phyloP scores from a whole-genome alignment of 2,888 invertebrate genomes.

The Temnothorax unifasciatus region DNA sequence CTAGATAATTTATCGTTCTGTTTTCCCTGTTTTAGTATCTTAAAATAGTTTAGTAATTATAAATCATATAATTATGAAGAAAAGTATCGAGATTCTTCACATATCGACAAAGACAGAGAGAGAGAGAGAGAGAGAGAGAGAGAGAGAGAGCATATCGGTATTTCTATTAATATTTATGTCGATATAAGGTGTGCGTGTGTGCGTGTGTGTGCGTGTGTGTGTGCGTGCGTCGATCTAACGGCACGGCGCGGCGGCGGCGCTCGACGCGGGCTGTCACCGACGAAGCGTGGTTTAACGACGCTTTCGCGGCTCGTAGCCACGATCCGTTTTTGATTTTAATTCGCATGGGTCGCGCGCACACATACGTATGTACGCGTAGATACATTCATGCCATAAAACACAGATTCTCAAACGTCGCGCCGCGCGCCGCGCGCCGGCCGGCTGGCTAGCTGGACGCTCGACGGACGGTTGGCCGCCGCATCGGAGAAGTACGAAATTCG shows the following conservation, averaged over 20 bases:
- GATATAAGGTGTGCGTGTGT: not conserved
- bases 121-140: not conserved
- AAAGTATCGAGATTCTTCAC: not conserved
- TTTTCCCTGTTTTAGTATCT: not conserved
- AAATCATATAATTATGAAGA: not conserved
- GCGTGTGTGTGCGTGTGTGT: not conserved
- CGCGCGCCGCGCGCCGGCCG: slow-evolving; percentile 26
- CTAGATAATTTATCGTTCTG: not conserved
- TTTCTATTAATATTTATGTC: slow-evolving; percentile 6
- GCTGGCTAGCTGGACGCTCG: slow-evolving; percentile 7
- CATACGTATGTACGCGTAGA: not conserved
- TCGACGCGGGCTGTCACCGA: slow-evolving; percentile 16
- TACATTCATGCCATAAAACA: not conserved
- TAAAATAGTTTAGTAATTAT: not conserved
- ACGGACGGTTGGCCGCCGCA: not conserved
- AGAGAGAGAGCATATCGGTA: not conserved
- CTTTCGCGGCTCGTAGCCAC: not conserved
- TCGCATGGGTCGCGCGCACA: not conserved
- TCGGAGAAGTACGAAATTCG: slow-evolving; percentile 31
- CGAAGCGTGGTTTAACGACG: not conserved
- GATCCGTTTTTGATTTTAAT: slow-evolving; percentile 35
- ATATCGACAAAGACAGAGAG: not conserved
- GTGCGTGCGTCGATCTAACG: not conserved
- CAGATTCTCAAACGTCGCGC: not conserved
- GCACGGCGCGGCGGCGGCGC: too few species aligned